A percentile compares a stretch with the other conserved stretches of the same genome.
Evolutionary conservation across 2,888 invertebrate species (phyloP).

Genomic region (Yponomeuta malinellus): DNA sequence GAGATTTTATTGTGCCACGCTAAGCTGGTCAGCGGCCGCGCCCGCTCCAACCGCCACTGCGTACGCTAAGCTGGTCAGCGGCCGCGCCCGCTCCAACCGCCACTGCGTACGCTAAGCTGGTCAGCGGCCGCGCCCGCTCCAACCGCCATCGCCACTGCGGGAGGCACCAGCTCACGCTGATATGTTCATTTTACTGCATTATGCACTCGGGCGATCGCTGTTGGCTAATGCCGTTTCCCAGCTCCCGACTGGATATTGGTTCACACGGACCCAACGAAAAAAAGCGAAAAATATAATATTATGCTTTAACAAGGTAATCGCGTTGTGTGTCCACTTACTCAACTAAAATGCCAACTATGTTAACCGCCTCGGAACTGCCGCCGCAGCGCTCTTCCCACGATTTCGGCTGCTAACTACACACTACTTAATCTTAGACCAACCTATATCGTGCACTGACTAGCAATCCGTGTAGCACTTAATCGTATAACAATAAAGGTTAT

Average conservation of each 20-base stretch:
- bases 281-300: slow-evolving; percentile 14
- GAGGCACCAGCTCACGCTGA: neutral
- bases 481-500: neutral
- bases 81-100: no score
- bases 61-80: neutral
- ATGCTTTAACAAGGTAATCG: slow-evolving; percentile 12
- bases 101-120: neutral
- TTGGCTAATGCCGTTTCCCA: no score
- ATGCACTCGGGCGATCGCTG: neutral
- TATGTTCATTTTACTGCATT: neutral
- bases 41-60: no score
- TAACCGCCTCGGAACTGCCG: slow-evolving; percentile 10
- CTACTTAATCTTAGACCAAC: neutral
- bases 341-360: slow-evolving; percentile 10
- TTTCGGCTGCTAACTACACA: neutral
- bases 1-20: slow-evolving; percentile 7
- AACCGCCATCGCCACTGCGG: neutral
- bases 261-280: slow-evolving; percentile 4
- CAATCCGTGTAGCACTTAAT: neutral
- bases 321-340: slow-evolving; percentile 12
- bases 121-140: neutral
- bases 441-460: neutral
- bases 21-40: neutral
- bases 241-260: neutral
- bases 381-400: slow-evolving; percentile 4